Percentiles rank a stretch among this genome's conserved stretches.
phyloP scores from a whole-genome alignment of 2,888 invertebrate species.

The Platypus cylindrus region DNA sequence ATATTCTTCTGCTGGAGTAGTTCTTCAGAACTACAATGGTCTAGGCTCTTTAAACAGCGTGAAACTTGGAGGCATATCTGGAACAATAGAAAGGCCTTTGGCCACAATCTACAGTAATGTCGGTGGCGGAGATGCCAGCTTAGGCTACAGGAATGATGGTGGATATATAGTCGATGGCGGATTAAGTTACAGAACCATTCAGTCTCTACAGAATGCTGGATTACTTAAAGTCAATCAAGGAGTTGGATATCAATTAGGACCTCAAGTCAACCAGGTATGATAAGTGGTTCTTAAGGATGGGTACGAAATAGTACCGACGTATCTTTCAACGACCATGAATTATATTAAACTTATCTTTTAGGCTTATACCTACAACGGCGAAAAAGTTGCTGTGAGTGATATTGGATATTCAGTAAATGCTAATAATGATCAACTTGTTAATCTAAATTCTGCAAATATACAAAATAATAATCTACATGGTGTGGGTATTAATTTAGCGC shows the following conservation, averaged over 20 bases:
- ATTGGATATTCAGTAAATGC: no score
- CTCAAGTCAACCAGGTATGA: not conserved
- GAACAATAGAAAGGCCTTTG: conserved; percentile 22
- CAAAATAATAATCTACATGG: no score
- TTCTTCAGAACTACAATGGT: conserved; percentile 28
- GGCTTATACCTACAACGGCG: no score
- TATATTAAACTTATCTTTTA: no score
- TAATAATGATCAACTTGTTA: no score
- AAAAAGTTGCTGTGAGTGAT: no score
- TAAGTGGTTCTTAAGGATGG: not conserved
- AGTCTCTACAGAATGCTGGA: conserved; percentile 23
- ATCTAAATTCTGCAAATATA: no score
- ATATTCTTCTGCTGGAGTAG: conserved; percentile 22
- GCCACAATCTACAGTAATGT: conserved; percentile 26
- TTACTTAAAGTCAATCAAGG: conserved; percentile 18
- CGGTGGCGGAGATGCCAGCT: conserved; percentile 13
- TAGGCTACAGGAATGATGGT: conserved; percentile 11
- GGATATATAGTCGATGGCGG: conserved; percentile 14
- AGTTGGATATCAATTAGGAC: conserved; percentile 7
- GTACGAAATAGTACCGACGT: no score
- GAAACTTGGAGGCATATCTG: conserved; percentile 27
- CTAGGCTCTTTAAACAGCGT: conserved; percentile 27
- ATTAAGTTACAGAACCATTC: conserved; percentile 20
- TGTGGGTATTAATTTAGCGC: no score
- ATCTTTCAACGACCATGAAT: no score